These are phyloP conservation scores for Macroteleia sp. DNA, from an alignment of 2,888 invertebrate species.

Conservation along the genomic window DNA sequence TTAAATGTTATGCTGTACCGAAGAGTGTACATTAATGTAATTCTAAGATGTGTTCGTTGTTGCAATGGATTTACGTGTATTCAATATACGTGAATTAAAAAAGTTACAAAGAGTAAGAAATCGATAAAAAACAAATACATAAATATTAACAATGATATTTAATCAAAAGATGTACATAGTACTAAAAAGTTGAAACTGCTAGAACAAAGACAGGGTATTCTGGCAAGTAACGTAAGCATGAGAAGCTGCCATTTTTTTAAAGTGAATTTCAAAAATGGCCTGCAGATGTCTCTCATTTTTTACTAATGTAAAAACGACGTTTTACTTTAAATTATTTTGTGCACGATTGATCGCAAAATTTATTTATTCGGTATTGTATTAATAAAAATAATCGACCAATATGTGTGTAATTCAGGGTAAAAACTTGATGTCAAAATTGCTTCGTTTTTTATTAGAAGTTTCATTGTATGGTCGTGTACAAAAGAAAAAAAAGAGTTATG, in stretches of 20 bases:
- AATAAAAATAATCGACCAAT: no score
- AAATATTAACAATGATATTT: conserved; percentile 3
- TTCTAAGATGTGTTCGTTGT: conserved; percentile 46
- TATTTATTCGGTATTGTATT: no score
- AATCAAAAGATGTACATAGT: conserved; percentile 39
- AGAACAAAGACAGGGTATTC: conserved; percentile 59
- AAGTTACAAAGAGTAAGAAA: no score
- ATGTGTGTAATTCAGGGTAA: no score
- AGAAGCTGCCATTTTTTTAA: conserved; percentile 34
- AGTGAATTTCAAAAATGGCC: conserved; percentile 36
- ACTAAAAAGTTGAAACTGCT: no score
- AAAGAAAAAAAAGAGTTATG: no score
- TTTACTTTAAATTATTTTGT: conserved; percentile 30
- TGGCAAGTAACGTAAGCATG: conserved; percentile 21
- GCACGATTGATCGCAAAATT: conserved; percentile 26
- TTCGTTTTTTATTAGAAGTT: no score
- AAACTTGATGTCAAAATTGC: no score
- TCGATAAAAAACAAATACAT: no score
- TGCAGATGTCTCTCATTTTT: conserved; percentile 28
- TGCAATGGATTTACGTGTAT: conserved; percentile 25
- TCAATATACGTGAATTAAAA: conserved; percentile 17
- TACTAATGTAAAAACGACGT: background rate
- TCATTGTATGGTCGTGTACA: no score
- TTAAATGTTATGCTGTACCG: conserved; percentile 39
- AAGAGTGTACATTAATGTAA: conserved; percentile 30